Percentiles rank a stretch among this genome's conserved stretches.
phyloP scores from a whole-genome alignment of 2,797 vertebrate genomes.

The Kryptopterus vitreolus region DNA sequence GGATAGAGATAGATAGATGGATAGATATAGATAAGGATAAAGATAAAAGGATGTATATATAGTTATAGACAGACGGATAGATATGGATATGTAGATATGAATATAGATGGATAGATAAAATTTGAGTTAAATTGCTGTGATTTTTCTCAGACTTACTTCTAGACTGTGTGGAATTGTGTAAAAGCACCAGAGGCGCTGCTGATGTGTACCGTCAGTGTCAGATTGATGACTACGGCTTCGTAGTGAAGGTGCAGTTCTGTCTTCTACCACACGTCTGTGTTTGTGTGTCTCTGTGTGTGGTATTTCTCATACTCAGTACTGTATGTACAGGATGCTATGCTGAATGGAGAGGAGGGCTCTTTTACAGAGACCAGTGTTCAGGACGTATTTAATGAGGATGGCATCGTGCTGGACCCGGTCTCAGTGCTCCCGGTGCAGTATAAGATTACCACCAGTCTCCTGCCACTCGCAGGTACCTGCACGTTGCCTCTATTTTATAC shows the following conservation, averaged over 20 bases:
- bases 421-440: constrained; percentile 86
- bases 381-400: constrained; percentile 90
- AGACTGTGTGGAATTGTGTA: constrained; percentile 91
- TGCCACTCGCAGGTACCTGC: constrained; percentile 79
- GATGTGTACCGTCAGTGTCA: constrained; percentile 93
- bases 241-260: constrained; percentile 76
- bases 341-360: constrained; percentile 79
- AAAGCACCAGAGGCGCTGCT: constrained; percentile 82
- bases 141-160: constrained; percentile 80
- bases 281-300: not conserved
- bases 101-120: too few relatives aligned
- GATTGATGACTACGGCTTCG: constrained; percentile 84
- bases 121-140: too few relatives aligned
- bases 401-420: constrained; percentile 87
- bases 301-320: not conserved
- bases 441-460: constrained; percentile 82
- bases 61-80: too few relatives aligned
- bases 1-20: too few relatives aligned
- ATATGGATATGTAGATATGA: too few relatives aligned
- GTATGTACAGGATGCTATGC: constrained; percentile 69
- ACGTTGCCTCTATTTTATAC: not conserved
- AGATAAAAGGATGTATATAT: too few relatives aligned
- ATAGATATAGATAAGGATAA: too few relatives aligned
- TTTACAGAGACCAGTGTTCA: constrained; percentile 84
- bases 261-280: not conserved